phyloP scores from a whole-genome alignment of 2,797 vertebrate genomes.

The Diplodus sargus region DNA sequence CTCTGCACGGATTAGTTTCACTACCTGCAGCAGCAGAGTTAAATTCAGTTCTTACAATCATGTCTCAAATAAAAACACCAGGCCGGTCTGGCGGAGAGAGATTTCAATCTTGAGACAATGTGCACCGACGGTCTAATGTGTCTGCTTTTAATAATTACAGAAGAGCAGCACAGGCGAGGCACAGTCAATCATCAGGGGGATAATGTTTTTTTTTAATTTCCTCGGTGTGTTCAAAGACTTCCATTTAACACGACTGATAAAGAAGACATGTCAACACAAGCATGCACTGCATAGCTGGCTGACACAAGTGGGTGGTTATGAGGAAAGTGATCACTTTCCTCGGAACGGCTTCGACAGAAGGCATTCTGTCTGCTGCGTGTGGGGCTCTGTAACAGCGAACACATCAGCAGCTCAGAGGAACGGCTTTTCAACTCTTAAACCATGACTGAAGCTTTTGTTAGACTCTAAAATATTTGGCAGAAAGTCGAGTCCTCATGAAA shows the following conservation, averaged over 20 bases:
- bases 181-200: background rate
- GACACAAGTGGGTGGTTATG: background rate
- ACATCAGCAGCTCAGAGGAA: slow-evolving; percentile 10
- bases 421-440: slow-evolving; percentile 9
- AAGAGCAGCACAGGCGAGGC: background rate
- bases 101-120: background rate
- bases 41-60: background rate
- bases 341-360: background rate
- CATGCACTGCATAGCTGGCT: rapidly evolving
- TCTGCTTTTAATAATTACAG: background rate
- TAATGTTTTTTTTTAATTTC: background rate
- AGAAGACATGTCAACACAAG: background rate
- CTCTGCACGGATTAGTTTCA: background rate
- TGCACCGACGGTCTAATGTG: background rate
- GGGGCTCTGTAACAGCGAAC: background rate
- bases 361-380: background rate
- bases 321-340: background rate
- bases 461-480: background rate
- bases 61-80: background rate
- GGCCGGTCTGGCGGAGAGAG: background rate
- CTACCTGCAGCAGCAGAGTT: background rate
- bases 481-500: too few species aligned
- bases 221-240: background rate
- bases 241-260: background rate
- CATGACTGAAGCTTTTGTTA: background rate